Conservation (phyloP, 2,888 invertebrate species). For the Alcis repandata region DNA sequence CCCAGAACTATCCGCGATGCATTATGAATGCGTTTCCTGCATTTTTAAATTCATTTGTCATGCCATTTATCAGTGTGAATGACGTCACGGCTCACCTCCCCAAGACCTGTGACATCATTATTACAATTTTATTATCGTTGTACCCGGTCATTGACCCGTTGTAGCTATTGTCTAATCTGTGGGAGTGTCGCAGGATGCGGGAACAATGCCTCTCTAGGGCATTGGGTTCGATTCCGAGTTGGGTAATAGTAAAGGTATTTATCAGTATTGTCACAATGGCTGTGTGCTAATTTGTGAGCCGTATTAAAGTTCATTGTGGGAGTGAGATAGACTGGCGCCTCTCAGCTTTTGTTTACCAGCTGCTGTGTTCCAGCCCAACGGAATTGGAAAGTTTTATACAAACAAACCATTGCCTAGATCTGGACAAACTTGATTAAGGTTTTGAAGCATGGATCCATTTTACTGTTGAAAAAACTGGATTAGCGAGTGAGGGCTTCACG, state of each 20-base stretch:
- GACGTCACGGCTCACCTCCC: slow-evolving; percentile 4
- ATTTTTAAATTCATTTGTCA: no score
- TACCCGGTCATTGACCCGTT: slow-evolving; percentile 5
- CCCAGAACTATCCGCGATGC: no score
- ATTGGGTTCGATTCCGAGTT: slow-evolving; percentile 59
- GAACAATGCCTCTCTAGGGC: slow-evolving; percentile 63
- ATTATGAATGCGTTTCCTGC: no score
- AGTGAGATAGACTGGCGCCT: not conserved
- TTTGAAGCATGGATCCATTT: no score
- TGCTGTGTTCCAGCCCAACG: no score
- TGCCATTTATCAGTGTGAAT: no score
- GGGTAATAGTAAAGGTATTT: slow-evolving; percentile 41
- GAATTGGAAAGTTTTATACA: no score
- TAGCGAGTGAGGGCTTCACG: no score
- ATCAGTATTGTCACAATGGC: slow-evolving; percentile 16
- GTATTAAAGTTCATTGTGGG: slow-evolving; percentile 7
- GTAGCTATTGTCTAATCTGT: not conserved
- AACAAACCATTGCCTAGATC: no score
- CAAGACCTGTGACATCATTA: slow-evolving; percentile 15
- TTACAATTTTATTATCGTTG: not conserved
- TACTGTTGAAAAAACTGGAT: no score
- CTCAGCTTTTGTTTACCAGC: no score
- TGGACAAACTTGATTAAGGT: no score
- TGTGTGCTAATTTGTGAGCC: slow-evolving; percentile 13
- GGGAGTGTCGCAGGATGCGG: slow-evolving; percentile 56